These are phyloP conservation scores for Muscicapa adusta DNA, from an alignment of 2,113 vertebrate species.

Conservation along the genomic window DNA sequence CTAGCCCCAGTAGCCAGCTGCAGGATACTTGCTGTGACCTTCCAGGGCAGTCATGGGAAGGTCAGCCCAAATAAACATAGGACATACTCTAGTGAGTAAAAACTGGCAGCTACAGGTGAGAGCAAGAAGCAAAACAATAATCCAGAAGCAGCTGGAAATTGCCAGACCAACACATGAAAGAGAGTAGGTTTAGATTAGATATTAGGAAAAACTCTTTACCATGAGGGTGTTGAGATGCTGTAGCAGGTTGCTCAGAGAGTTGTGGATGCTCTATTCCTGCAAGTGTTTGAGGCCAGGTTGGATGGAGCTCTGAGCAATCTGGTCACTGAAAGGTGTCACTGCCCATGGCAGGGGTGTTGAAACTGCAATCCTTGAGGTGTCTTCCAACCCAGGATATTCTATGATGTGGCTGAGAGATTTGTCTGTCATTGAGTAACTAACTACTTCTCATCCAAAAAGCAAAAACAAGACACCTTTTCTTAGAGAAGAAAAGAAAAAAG, in stretches of 20 bases:
- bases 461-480: neutral
- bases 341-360: neutral
- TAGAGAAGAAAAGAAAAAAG: neutral
- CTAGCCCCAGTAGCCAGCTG: neutral
- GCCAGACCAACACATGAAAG: neutral
- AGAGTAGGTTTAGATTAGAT: neutral
- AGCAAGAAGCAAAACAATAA: neutral
- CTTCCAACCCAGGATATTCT: neutral
- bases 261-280: neutral
- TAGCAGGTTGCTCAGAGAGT: neutral
- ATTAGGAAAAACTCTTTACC: neutral
- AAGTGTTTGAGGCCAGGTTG: neutral
- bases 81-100: neutral
- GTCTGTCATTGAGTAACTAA: neutral
- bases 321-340: neutral
- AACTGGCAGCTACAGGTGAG: neutral
- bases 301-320: neutral
- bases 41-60: neutral
- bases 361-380: neutral
- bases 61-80: neutral
- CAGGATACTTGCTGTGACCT: neutral
- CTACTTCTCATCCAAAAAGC: neutral
- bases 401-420: neutral
- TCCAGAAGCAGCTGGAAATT: neutral
- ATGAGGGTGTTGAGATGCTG: neutral